Conservation (phyloP, 2,113 vertebrate species). For the Manacus vitellinus region DNA sequence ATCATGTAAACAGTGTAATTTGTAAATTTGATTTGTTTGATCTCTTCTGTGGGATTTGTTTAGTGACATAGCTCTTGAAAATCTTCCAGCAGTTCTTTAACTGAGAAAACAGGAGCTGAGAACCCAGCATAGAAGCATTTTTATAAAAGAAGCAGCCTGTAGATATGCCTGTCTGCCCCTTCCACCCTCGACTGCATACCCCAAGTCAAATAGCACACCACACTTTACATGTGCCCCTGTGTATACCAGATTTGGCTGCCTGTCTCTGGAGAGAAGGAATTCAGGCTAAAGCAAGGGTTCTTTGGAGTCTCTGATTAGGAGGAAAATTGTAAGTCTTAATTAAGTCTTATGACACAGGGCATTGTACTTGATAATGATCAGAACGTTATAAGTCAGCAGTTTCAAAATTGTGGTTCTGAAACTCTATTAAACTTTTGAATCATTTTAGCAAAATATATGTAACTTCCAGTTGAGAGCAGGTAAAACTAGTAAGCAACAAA, state of each 20-base stretch:
- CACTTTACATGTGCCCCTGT: rapidly evolving
- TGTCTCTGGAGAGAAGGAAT: background rate
- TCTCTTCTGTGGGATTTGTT: background rate
- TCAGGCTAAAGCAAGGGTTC: background rate
- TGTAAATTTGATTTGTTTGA: background rate
- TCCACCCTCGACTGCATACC: too few relatives aligned
- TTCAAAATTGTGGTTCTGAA: background rate
- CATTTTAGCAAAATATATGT: background rate
- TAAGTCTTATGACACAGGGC: background rate
- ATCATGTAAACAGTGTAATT: background rate
- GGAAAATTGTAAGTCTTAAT: background rate
- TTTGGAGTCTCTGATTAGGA: background rate
- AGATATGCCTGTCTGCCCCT: background rate
- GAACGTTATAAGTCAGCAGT: background rate
- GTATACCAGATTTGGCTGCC: background rate
- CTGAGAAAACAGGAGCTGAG: background rate
- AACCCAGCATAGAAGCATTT: background rate
- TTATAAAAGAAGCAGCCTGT: background rate
- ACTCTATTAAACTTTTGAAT: background rate
- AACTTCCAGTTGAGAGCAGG: background rate
- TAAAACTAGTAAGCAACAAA: background rate
- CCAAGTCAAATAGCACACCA: background rate
- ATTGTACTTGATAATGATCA: background rate
- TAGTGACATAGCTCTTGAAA: background rate
- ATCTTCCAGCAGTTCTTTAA: background rate